Conservation (phyloP, 1,140 invertebrate species). For the Aricia agestis region DNA sequence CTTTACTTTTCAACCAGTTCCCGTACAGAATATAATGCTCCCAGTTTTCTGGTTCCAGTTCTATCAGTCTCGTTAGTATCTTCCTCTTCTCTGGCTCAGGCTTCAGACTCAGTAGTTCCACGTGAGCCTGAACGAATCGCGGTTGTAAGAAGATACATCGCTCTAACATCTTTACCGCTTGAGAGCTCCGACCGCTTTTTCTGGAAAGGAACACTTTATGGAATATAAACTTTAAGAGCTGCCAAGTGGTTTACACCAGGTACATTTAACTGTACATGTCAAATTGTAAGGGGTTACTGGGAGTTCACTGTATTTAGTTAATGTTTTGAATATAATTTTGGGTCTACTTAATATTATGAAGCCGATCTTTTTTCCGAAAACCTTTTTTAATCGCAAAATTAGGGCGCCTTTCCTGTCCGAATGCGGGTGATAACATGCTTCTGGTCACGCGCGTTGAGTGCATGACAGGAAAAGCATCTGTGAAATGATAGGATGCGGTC, state of each 20-base stretch:
- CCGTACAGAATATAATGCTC: constrained; percentile 82
- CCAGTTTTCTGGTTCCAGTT: constrained; percentile 80
- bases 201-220: constrained; percentile 59
- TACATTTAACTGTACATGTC: too few species aligned
- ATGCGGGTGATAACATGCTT: too few species aligned
- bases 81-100: constrained; percentile 75
- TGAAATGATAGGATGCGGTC: too few species aligned
- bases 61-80: constrained; percentile 77
- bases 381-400: too few species aligned
- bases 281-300: too few species aligned
- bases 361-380: too few species aligned
- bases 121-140: constrained; percentile 81
- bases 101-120: constrained; percentile 79
- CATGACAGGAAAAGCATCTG: too few species aligned
- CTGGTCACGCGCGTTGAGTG: too few species aligned
- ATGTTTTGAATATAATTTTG: too few species aligned
- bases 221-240: not conserved
- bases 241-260: not conserved
- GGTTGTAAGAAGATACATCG: constrained; percentile 81
- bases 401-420: too few species aligned
- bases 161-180: constrained; percentile 82
- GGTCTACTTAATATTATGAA: too few species aligned
- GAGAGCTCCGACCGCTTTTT: constrained; percentile 79
- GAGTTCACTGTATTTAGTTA: too few species aligned
- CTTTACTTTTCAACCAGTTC: constrained; percentile 80